Base-by-base conservation (phyloP, 2,797 vertebrate genomes). In the Rhinatrema bivittatum region DNA sequence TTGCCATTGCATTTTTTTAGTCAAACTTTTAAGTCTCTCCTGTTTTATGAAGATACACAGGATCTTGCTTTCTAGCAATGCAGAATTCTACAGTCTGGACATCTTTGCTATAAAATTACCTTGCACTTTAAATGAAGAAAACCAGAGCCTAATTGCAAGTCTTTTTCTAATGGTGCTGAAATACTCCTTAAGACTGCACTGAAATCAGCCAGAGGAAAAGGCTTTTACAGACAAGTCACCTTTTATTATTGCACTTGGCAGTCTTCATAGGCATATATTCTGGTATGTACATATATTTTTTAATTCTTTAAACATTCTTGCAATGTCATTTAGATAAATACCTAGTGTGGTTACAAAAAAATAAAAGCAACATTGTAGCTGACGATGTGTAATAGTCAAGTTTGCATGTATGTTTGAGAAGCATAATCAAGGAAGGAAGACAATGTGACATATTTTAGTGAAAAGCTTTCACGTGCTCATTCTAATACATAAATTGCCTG, bases 101-200 rank as follows among this genome's bases (percentile, higher is more conserved):
- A 67, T 50, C 71, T 76, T 68, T 41, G 70, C 70, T 51, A 41
- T 61, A 58, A 62, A 69, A 64, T 64, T 63, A 78, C 71, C 67
- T 78, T 82, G 86, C 81, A 81, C 85, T 85, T 86, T 84, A 82
- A 74, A 22, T 83, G 79, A 88, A 82, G 78, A 70, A 64, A 78
- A 63, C 60, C 72, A 76, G 69, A 76, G 55, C 68, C 76, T 69
- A 72, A 71, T 58, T 70, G 63, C 65, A 76, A 78, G 69, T 69
- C 72, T 65, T 25, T 78, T 70, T 75, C 65, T 60, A 74, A 82
- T 85, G 85, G 82, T 86, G 82, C 86, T 86, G 77, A 82, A 76
- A 77, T 69, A 70, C 67, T 70, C 65, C 70, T 74, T 61, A 70
- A 45, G 46, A 72, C 76, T 81, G 81, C 77, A 78, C 81, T 79